Base-by-base conservation (phyloP, 2,797 vertebrate genomes). In the Nyctalus aviator region DNA sequence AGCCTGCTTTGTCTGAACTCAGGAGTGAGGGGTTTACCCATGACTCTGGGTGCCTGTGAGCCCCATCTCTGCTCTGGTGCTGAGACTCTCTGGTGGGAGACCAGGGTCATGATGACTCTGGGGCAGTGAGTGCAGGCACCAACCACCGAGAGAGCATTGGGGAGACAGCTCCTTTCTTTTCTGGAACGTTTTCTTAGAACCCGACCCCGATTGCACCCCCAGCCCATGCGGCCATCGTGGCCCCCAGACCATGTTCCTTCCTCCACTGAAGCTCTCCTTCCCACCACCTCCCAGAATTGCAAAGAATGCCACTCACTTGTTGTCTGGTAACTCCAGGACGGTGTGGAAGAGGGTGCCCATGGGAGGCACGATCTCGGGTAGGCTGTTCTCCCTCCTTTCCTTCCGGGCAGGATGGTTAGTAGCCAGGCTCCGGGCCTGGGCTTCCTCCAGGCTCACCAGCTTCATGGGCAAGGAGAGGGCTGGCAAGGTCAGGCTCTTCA, bases 391-490 rank as follows among this genome's bases (percentile, higher is more conserved):
- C 92, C 99, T 98, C 18, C 99, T 98, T 77, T 99, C 99, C 96
- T 97, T 99, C 50, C 99, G 98, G 79, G 97, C 96, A 0, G 99
- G 99, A 95, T 99, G 99, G 96, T 99, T 99, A 3, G 99, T 99
- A 32, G 99, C 98, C 66, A 99, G 96, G 41, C 98, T 99, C 64
- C 99, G 98, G 50, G 99, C 99, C 97, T 99, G 99, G 0, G 99
- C 99, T 97, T 99, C 99, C 93, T 99, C 99, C 94, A 99, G 98
- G 95, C 99, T 99, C 98, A 99, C 99, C 96, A 99, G 98, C 95
- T 99, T 99, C 99, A 99, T 99, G 0, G 99, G 99, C 50, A 99
- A 98, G 27, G 99, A 98, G 81, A 98, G 98, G 0, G 99, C 98
- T 0, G 99, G 99, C 50, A 99, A 98, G 0, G 99, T 99, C 96